phyloP scores from a whole-genome alignment of 2,113 vertebrate genomes.

The Marcusenius ussheri region DNA sequence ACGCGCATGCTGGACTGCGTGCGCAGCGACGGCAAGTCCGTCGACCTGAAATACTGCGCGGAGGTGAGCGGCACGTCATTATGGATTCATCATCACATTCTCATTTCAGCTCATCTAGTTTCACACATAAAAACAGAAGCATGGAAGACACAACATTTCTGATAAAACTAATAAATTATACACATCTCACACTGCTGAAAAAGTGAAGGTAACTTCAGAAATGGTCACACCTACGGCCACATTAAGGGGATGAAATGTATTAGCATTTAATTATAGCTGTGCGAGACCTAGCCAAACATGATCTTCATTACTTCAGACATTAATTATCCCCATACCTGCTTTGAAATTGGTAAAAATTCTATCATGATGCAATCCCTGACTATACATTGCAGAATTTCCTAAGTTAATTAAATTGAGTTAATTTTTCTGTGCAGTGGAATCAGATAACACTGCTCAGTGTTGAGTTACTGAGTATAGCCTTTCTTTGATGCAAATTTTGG shows the following conservation, averaged over 20 bases:
- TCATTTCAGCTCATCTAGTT: background rate
- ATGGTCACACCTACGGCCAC: background rate
- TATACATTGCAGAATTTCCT: background rate
- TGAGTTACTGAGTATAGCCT: background rate
- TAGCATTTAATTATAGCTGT: background rate
- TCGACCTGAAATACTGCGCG: conserved; percentile 85
- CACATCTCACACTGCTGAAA: background rate
- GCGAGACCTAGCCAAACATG: background rate
- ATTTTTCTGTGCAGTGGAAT: background rate
- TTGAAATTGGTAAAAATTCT: background rate
- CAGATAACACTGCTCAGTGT: background rate
- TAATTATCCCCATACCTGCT: conserved; percentile 10
- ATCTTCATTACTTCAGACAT: conserved; percentile 3
- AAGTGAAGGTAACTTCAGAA: background rate
- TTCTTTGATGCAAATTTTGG: background rate
- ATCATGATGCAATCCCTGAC: conserved; percentile 17
- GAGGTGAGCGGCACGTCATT: conserved; percentile 62
- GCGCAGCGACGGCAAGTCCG: conserved; percentile 89
- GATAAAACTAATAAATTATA: background rate
- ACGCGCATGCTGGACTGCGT: conserved; percentile 95
- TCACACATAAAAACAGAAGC: background rate
- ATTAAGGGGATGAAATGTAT: background rate
- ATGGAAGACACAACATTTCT: background rate
- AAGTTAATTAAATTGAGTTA: background rate
- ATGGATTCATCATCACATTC: background rate